Evolutionary conservation across 1,140 invertebrate species (phyloP).

Genomic region (Oreohelix idahoensis): DNA sequence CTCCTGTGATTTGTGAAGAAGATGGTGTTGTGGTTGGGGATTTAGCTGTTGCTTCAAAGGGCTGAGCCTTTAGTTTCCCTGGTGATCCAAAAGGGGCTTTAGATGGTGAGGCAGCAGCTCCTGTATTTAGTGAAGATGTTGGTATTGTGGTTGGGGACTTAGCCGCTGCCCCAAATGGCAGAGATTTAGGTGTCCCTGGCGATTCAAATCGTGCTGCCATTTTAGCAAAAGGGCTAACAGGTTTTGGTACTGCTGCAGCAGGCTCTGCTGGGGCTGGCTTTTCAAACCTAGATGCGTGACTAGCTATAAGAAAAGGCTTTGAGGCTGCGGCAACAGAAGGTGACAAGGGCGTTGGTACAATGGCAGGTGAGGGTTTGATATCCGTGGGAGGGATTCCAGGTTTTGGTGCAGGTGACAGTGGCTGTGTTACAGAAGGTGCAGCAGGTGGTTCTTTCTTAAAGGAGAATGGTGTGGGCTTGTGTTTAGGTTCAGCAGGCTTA

Average conservation of each 20-base stretch:
- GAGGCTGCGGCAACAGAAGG: constrained; percentile 3
- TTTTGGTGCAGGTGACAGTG: neutral
- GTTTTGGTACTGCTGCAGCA: constrained; percentile 16
- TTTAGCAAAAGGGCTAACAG: constrained; percentile 1
- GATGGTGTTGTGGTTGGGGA: neutral
- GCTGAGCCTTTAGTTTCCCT: neutral
- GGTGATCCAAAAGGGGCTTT: neutral
- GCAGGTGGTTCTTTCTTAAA: neutral
- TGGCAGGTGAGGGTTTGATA: neutral
- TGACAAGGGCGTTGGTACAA: constrained; percentile 30
- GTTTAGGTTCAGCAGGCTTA: neutral
- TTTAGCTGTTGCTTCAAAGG: neutral
- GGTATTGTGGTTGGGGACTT: neutral
- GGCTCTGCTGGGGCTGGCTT: constrained; percentile 23
- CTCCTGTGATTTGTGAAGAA: neutral
- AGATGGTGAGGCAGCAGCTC: neutral
- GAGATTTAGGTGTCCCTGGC: neutral
- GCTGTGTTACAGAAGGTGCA: neutral
- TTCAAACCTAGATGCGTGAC: constrained; percentile 40
- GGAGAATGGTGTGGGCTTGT: neutral
- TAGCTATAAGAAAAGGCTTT: constrained; percentile 33
- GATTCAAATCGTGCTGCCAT: constrained; percentile 40
- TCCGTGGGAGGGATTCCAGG: neutral
- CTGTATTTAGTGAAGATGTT: neutral
- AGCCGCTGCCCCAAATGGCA: neutral